phyloP scores from a whole-genome alignment of 2,888 invertebrate species.

The Trypoxylon attenuatum region DNA sequence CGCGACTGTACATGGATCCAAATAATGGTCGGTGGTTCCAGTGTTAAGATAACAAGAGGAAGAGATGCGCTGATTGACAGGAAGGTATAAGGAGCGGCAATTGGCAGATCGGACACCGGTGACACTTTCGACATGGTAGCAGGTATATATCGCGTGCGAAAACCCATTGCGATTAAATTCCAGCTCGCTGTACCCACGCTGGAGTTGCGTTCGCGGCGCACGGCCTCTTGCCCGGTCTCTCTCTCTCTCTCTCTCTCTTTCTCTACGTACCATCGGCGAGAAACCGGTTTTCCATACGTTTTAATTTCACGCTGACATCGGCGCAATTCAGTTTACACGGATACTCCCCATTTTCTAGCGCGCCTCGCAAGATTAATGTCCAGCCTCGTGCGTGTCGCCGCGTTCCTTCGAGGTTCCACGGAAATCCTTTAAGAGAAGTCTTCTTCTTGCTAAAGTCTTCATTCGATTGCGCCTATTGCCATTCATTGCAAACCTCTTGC shows the following conservation, averaged over 20 bases:
- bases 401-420: constrained; percentile 28
- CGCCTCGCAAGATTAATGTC: constrained; percentile 51
- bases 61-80: too few relatives aligned
- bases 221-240: constrained; percentile 10
- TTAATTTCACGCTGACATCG: constrained; percentile 73
- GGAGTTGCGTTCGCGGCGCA: constrained; percentile 12
- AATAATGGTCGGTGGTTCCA: too few relatives aligned
- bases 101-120: too few relatives aligned
- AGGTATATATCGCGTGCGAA: constrained; percentile 1
- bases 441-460: too few relatives aligned
- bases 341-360: constrained; percentile 65
- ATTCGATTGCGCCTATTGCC: too few relatives aligned
- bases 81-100: too few relatives aligned
- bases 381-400: constrained; percentile 8
- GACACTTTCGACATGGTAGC: too few relatives aligned
- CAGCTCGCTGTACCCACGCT: constrained; percentile 24
- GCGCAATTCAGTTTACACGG: constrained; percentile 72
- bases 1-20: too few relatives aligned
- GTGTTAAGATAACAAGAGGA: too few relatives aligned
- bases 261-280: constrained; percentile 29
- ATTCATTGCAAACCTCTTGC: too few relatives aligned
- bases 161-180: constrained; percentile 59
- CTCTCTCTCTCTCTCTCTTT: too few relatives aligned
- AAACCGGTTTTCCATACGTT: constrained; percentile 72
- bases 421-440: constrained; percentile 16